Conservation (phyloP, 2,888 invertebrate genomes). For the Chironomus riparius region DNA sequence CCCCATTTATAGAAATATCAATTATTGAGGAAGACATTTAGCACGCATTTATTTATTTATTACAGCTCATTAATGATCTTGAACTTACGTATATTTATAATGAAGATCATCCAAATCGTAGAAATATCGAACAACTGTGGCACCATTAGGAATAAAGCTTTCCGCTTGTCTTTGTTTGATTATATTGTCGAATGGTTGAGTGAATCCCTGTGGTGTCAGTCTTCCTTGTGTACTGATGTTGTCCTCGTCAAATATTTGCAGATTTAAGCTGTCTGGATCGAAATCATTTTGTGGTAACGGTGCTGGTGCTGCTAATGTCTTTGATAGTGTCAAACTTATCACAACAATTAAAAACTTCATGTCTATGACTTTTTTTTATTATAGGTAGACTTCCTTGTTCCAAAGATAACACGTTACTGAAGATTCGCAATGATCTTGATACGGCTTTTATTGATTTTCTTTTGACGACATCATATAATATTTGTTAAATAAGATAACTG, state of each 20-base stretch:
- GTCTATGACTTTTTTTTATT: neutral
- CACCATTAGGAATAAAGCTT: neutral
- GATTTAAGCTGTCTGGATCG: neutral
- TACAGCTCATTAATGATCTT: neutral
- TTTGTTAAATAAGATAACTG: too few relatives aligned
- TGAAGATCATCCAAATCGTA: neutral
- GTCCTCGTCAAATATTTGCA: neutral
- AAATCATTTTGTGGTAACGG: neutral
- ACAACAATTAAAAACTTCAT: neutral
- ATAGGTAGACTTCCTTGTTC: too few relatives aligned
- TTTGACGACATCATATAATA: too few relatives aligned
- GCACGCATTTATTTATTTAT: too few relatives aligned
- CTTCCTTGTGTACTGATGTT: neutral
- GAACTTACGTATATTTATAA: neutral
- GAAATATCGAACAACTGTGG: neutral
- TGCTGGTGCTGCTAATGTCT: neutral
- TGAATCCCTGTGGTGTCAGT: neutral
- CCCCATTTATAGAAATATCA: too few relatives aligned
- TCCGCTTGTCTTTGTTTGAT: neutral
- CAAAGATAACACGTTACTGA: neutral
- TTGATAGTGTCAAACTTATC: neutral
- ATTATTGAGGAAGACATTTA: too few relatives aligned
- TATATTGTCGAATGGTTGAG: neutral
- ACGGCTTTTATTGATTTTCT: neutral
- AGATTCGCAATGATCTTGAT: neutral